These are phyloP conservation scores for Ophiothrix spiculata DNA, from an alignment of 35 echinoderm and acorn worm species.

Conservation along the genomic window DNA sequence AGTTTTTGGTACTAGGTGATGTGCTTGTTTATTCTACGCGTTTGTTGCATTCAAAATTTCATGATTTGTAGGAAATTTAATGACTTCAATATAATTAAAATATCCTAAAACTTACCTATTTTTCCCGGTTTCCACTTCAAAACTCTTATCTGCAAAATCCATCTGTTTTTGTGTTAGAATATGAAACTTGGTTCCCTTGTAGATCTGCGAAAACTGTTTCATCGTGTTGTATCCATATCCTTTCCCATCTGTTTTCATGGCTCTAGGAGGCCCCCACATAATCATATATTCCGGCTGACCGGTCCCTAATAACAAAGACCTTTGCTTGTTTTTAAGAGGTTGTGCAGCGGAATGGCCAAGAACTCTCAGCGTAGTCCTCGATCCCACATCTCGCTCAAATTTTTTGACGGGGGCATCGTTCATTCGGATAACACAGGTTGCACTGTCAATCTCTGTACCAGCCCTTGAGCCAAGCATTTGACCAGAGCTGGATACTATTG, in stretches of 20 bases:
- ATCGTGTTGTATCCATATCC: slow-evolving; percentile 46
- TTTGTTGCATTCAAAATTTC: too few species aligned
- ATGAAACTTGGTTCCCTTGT: slow-evolving; percentile 36
- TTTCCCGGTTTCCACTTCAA: slow-evolving; percentile 61
- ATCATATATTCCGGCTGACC: slow-evolving; percentile 51
- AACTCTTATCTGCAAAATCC: slow-evolving; percentile 47
- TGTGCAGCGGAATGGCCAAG: slow-evolving; percentile 41
- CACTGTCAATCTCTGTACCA: slow-evolving; percentile 69
- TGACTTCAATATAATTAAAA: too few species aligned
- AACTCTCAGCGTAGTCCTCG: slow-evolving; percentile 59
- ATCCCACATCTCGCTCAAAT: slow-evolving; percentile 60
- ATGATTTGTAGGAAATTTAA: too few species aligned
- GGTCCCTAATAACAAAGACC: slow-evolving; percentile 3
- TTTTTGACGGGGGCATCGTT: slow-evolving; percentile 64
- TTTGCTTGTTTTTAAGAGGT: slow-evolving; percentile 13
- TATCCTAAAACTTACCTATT: slow-evolving; percentile 83
- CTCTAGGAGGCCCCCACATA: slow-evolving; percentile 56
- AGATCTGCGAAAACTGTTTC: slow-evolving; percentile 32
- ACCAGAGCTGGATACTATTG: slow-evolving; percentile 67
- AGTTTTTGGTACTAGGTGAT: too few species aligned
- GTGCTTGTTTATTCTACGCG: too few species aligned
- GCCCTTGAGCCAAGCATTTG: slow-evolving; percentile 54
- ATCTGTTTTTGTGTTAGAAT: slow-evolving; percentile 59
- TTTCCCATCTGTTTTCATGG: slow-evolving; percentile 45
- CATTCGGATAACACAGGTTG: slow-evolving; percentile 75